Evolutionary conservation across 1,140 invertebrate genomes (phyloP).

Genomic region (Pogonomyrmex californicus): DNA sequence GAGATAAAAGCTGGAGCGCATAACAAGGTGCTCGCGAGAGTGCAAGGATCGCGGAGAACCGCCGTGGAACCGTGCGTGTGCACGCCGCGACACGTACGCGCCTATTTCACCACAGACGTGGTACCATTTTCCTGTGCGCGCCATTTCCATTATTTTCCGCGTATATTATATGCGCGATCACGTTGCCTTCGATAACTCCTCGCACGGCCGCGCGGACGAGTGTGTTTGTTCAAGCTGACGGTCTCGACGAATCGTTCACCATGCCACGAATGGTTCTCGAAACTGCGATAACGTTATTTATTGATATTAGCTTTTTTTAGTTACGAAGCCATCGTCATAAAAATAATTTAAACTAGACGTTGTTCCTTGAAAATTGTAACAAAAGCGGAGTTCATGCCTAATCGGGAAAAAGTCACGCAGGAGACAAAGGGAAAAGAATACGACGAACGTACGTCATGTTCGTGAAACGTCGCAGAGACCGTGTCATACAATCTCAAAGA

Average conservation of each 20-base stretch:
- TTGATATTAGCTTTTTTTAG: neutral
- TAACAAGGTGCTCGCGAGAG: constrained; percentile 79
- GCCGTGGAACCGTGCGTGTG: constrained; percentile 29
- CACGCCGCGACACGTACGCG: constrained; percentile 20
- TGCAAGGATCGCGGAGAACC: neutral
- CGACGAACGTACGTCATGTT: neutral
- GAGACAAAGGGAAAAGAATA: neutral
- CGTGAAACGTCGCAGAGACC: neutral
- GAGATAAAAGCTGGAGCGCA: constrained; percentile 81
- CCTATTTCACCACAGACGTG: neutral
- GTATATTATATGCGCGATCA: neutral
- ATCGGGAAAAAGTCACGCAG: neutral
- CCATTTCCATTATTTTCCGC: constrained; percentile 22
- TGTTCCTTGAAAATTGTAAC: neutral
- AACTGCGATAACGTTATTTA: neutral
- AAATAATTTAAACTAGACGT: neutral
- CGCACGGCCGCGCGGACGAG: neutral
- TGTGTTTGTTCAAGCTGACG: neutral
- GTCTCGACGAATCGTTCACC: neutral
- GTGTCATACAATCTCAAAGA: neutral
- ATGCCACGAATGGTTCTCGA: neutral
- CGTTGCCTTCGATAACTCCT: neutral
- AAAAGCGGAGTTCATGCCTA: neutral
- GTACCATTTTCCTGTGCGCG: constrained; percentile 8
- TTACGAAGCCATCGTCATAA: neutral